These are phyloP conservation scores for Steinernema feltiae DNA, from an alignment of 1,140 invertebrate genomes.

Conservation along the genomic window DNA sequence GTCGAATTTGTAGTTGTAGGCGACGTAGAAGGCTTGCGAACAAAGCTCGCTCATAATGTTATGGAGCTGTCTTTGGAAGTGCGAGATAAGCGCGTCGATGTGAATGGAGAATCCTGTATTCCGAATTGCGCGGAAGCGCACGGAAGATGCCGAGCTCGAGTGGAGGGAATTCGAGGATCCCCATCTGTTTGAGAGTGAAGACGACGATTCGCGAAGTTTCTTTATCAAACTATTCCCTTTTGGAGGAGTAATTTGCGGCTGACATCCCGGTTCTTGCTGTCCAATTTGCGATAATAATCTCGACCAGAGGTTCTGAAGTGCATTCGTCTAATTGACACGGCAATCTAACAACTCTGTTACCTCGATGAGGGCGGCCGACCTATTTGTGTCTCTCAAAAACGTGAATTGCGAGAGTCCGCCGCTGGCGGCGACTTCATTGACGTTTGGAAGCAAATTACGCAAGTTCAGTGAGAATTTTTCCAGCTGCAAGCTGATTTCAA, in stretches of 20 bases:
- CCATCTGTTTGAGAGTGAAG: background rate
- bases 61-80: background rate
- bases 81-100: background rate
- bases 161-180: background rate
- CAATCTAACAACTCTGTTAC: background rate
- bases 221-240: background rate
- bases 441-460: background rate
- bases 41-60: background rate
- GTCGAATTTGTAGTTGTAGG: slow-evolving; percentile 12
- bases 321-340: background rate
- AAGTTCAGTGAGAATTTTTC: background rate
- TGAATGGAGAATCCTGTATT: background rate
- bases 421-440: background rate
- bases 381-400: background rate
- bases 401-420: background rate
- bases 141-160: background rate
- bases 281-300: background rate
- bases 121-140: background rate
- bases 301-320: slow-evolving; percentile 3
- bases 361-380: background rate
- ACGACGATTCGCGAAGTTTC: background rate
- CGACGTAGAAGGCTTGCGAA: slow-evolving; percentile 1
- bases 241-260: background rate
- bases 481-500: background rate
- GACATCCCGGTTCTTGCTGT: background rate